Evolutionary conservation across 2,797 vertebrate genomes (phyloP).

Genomic region (Silurus aristotelis): DNA sequence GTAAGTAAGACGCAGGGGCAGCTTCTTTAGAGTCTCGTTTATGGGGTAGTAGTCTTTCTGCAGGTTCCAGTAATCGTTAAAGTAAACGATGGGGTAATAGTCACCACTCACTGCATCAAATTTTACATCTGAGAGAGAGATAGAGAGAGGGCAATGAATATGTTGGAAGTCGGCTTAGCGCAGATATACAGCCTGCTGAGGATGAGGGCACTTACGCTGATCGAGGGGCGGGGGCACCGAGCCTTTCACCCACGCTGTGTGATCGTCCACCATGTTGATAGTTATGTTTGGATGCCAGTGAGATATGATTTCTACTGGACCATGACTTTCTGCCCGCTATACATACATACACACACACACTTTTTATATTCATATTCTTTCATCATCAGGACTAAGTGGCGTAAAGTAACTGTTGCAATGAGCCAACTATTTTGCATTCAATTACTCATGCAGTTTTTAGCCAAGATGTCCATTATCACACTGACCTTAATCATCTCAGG

Average conservation of each 20-base stretch:
- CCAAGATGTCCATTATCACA: neutral
- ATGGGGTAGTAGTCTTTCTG: slow-evolving; percentile 94
- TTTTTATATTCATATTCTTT: neutral
- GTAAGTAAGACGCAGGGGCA: slow-evolving; percentile 85
- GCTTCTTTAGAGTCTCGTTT: slow-evolving; percentile 80
- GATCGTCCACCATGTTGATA: slow-evolving; percentile 97
- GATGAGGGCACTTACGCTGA: slow-evolving; percentile 79
- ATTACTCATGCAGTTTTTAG: neutral
- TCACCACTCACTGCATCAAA: slow-evolving; percentile 93
- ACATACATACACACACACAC: neutral
- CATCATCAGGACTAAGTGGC: neutral
- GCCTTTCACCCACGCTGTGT: slow-evolving; percentile 96
- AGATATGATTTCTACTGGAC: slow-evolving; percentile 93
- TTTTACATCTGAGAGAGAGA: slow-evolving; percentile 81
- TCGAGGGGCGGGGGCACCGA: slow-evolving; percentile 92
- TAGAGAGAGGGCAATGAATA: too few relatives aligned
- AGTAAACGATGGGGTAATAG: slow-evolving; percentile 95
- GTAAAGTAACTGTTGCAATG: neutral
- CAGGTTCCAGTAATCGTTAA: slow-evolving; percentile 99
- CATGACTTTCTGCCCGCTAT: slow-evolving; percentile 85
- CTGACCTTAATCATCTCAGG: slow-evolving; percentile 86
- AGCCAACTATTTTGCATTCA: neutral
- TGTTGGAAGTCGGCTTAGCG: neutral
- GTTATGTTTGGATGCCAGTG: slow-evolving; percentile 98
- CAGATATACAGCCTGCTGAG: neutral